A percentile compares a stretch with the other conserved stretches of the same genome.
Evolutionary conservation across 2,113 vertebrate genomes (phyloP).

Genomic region (Cyanoderma ruficeps): DNA sequence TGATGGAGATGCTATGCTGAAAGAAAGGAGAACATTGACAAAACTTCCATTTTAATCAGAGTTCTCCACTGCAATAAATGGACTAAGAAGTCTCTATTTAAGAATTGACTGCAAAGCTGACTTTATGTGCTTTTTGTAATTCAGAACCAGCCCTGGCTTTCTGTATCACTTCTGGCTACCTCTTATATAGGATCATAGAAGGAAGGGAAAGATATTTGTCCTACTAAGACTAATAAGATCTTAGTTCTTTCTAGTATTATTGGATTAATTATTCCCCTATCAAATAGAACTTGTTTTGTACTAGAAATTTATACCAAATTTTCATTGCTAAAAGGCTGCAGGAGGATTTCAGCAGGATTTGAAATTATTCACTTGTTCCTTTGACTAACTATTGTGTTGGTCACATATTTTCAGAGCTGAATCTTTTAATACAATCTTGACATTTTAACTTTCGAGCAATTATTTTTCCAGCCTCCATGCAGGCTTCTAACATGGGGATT

Average conservation of each 20-base stretch:
- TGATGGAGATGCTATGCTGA: background rate
- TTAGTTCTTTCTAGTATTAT: background rate
- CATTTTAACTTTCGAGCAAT: background rate
- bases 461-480: background rate
- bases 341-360: background rate
- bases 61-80: background rate
- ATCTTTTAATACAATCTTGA: background rate
- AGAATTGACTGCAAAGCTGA: background rate
- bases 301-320: background rate
- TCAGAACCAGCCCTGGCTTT: background rate
- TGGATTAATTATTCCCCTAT: background rate
- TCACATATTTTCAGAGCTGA: background rate
- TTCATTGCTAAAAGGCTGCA: background rate
- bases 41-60: background rate
- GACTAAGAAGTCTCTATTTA: background rate
- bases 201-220: background rate
- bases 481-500: background rate
- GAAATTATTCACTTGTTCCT: background rate
- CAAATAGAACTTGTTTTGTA: background rate
- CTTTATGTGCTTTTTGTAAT: background rate
- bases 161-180: background rate
- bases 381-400: background rate
- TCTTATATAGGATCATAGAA: background rate
- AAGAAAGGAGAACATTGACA: background rate
- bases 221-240: background rate